These are phyloP conservation scores for Batillaria attramentaria DNA, from an alignment of 1,140 invertebrate species.

Conservation along the genomic window DNA sequence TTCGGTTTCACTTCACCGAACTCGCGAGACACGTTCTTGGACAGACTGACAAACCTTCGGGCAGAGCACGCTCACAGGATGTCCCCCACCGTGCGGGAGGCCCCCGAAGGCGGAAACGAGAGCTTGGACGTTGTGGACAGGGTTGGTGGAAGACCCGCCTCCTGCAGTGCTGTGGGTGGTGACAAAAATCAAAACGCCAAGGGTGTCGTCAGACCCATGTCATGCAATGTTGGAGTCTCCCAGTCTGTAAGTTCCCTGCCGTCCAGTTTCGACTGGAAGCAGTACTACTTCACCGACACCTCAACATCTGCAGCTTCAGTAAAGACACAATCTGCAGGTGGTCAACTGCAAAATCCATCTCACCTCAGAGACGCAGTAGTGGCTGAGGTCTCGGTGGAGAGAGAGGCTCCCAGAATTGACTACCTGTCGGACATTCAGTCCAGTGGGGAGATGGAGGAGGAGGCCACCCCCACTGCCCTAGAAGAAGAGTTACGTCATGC, in stretches of 20 bases:
- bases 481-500: conserved; percentile 48
- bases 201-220: too few relatives aligned
- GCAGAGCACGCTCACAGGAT: conserved; percentile 62
- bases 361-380: not conserved
- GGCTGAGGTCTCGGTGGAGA: not conserved
- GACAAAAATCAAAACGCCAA: too few relatives aligned
- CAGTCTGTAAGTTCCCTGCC: conserved; percentile 34
- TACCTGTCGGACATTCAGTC: conserved; percentile 28
- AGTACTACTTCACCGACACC: conserved; percentile 42
- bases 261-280: conserved; percentile 41
- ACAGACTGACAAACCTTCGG: conserved; percentile 58
- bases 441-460: conserved; percentile 23
- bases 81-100: conserved; percentile 58
- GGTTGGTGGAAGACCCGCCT: not conserved
- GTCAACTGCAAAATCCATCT: not conserved
- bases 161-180: not conserved
- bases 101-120: conserved; percentile 66
- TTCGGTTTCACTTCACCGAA: conserved; percentile 52
- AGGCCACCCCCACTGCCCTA: conserved; percentile 44
- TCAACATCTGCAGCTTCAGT: not conserved
- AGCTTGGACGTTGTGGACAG: conserved; percentile 43
- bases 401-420: not conserved
- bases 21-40: conserved; percentile 58
- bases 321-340: not conserved
- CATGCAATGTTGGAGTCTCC: too few relatives aligned